These are phyloP conservation scores for Chelidonichthys spinosus DNA, from an alignment of 2,797 vertebrate genomes.

Conservation along the genomic window DNA sequence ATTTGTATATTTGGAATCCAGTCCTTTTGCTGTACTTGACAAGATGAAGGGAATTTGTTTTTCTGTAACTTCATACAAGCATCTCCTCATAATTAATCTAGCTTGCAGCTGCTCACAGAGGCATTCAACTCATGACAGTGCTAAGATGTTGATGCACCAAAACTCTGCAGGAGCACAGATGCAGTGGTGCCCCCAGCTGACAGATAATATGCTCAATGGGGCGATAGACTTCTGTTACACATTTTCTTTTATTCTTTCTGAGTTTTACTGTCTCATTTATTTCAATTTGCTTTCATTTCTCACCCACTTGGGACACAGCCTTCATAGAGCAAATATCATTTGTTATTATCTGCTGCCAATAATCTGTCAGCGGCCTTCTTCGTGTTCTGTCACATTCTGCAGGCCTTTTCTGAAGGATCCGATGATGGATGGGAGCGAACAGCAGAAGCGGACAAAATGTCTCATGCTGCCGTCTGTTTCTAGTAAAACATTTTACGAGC, in stretches of 20 bases:
- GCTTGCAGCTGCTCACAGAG: constrained; percentile 21
- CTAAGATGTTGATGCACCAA: constrained; percentile 8
- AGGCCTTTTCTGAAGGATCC: constrained; percentile 16
- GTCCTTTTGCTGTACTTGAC: constrained; percentile 4
- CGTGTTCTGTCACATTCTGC: constrained; percentile 31
- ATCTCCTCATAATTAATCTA: constrained; percentile 29
- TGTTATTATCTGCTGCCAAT: constrained; percentile 29
- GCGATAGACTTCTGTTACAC: constrained; percentile 45
- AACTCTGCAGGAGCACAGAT: constrained; percentile 18
- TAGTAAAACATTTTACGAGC: constrained; percentile 57
- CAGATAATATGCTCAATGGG: constrained; percentile 52
- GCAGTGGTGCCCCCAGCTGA: constrained; percentile 37
- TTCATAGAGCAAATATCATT: constrained; percentile 11
- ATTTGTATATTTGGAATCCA: constrained; percentile 15
- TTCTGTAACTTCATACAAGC: constrained; percentile 23
- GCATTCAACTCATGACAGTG: not conserved
- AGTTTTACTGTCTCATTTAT: constrained; percentile 31
- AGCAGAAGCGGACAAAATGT: constrained; percentile 41
- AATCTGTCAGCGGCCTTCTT: constrained; percentile 24
- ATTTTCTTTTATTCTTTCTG: constrained; percentile 48
- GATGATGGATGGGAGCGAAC: constrained; percentile 40
- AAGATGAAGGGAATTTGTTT: constrained; percentile 32
- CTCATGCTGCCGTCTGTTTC: constrained; percentile 47
- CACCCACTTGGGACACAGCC: constrained; percentile 6
- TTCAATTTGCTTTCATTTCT: constrained; percentile 32